phyloP scores from a whole-genome alignment of 1,140 invertebrate species.

The Drosophila funebris region DNA sequence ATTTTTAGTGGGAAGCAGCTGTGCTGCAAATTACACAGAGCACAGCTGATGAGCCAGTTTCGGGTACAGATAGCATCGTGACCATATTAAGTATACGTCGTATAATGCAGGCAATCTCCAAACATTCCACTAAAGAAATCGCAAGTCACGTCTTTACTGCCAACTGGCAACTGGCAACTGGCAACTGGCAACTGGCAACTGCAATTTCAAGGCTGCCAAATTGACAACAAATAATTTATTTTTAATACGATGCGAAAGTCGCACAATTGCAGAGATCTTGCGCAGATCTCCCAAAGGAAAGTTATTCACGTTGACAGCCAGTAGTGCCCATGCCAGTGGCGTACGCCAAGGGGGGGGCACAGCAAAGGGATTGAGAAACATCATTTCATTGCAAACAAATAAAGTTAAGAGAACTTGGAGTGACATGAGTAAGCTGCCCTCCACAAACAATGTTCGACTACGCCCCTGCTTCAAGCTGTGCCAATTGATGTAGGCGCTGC shows the following conservation, averaged over 20 bases:
- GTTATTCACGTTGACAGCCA: background rate
- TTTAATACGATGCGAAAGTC: slow-evolving; percentile 50
- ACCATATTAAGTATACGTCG: slow-evolving; percentile 16
- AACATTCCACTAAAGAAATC: slow-evolving; percentile 67
- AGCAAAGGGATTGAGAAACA: too few relatives aligned
- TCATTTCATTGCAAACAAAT: too few relatives aligned
- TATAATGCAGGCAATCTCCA: slow-evolving; percentile 31
- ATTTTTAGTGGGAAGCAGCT: slow-evolving; percentile 37
- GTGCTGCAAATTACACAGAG: slow-evolving; percentile 23
- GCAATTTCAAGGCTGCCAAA: slow-evolving; percentile 54
- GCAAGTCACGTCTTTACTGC: slow-evolving; percentile 57
- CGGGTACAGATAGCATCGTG: slow-evolving; percentile 21
- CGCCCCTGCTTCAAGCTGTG: background rate
- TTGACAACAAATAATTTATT: slow-evolving; percentile 74
- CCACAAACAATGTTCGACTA: background rate
- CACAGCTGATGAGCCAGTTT: slow-evolving; percentile 35
- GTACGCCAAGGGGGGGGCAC: background rate
- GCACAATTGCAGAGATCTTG: slow-evolving; percentile 26
- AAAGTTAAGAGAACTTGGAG: too few relatives aligned
- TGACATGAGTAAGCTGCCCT: background rate
- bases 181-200: slow-evolving; percentile 20
- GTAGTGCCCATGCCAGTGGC: background rate
- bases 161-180: slow-evolving; percentile 7
- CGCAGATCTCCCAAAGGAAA: slow-evolving; percentile 16
- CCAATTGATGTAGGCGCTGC: background rate